Evolutionary conservation across 2,797 vertebrate species (phyloP), one percentile per base, ranked within the genome.

Genomic region (Peromyscus aztecus): DNA sequence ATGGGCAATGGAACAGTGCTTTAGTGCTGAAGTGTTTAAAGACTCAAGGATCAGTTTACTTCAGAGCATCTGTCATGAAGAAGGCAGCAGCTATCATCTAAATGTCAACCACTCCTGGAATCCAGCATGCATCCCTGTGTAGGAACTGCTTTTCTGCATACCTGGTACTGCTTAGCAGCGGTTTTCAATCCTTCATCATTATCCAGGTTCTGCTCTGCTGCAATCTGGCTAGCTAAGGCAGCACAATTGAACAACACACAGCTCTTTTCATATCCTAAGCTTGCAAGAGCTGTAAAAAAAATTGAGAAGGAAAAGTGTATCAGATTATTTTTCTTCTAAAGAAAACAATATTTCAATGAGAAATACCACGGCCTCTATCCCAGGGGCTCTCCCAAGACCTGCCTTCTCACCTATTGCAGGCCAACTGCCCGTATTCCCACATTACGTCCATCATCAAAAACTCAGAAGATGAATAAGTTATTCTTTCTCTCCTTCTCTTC

Each of bases 191-290:
- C 99, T 97, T 99, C 99, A 49, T 99, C 99, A 0, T 99, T 99
- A 97, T 99, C 99, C 97, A 99, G 99, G 98, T 99, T 99, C 98
- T 99, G 99, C 96, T 99, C 99, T 2, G 99, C 99, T 90, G 99
- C 99, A 27, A 99, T 99, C 98, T 99, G 99, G 98, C 99, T 99
- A 96, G 99, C 99, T 98, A 99, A 73, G 0, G 99, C 99, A 40
- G 99, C 99, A 85, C 99, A 99, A 94, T 99, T 99, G 98, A 99
- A 99, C 98, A 99, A 98, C 97, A 99, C 99, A 76, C 99, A 99
- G 0, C 99, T 99, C 99, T 99, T 99, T 98, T 99, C 99, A 97
- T 99, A 99, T 57, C 99, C 99, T 98, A 99, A 96, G 98, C 99
- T 99, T 89, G 99, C 99, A 98, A 99, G 98, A 97, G 99, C 99